Evolutionary conservation across 2,888 invertebrate genomes (phyloP).

Genomic region (Cephus pulcher): DNA sequence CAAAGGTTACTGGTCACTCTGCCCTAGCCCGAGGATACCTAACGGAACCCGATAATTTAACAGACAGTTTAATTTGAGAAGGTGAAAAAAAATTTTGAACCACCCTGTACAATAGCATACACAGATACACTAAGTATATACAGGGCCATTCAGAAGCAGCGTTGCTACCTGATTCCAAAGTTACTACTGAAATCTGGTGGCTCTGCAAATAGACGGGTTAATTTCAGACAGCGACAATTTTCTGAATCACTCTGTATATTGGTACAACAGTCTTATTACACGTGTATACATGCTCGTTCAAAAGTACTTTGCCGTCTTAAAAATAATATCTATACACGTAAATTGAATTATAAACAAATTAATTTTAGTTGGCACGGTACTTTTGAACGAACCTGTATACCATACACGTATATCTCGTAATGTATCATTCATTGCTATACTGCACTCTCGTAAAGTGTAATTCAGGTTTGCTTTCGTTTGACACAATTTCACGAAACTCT

Average conservation of each 20-base stretch:
- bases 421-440: background rate
- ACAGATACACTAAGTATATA: background rate
- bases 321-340: background rate
- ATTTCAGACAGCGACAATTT: background rate
- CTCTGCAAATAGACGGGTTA: background rate
- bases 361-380: background rate
- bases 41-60: no score
- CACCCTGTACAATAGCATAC: no score
- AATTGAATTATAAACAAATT: no score
- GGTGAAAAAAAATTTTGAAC: no score
- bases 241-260: background rate
- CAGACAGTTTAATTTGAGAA: no score
- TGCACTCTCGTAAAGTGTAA: background rate
- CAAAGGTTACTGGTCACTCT: background rate
- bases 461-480: background rate
- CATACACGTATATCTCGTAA: background rate
- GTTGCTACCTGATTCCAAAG: background rate
- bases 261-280: background rate
- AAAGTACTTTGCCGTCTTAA: background rate
- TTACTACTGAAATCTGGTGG: background rate
- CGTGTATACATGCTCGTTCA: background rate
- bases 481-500: background rate
- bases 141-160: background rate
- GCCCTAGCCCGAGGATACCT: no score
- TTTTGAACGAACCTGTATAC: background rate